phyloP scores from a whole-genome alignment of 2,797 vertebrate genomes.

The Fringilla coelebs region DNA sequence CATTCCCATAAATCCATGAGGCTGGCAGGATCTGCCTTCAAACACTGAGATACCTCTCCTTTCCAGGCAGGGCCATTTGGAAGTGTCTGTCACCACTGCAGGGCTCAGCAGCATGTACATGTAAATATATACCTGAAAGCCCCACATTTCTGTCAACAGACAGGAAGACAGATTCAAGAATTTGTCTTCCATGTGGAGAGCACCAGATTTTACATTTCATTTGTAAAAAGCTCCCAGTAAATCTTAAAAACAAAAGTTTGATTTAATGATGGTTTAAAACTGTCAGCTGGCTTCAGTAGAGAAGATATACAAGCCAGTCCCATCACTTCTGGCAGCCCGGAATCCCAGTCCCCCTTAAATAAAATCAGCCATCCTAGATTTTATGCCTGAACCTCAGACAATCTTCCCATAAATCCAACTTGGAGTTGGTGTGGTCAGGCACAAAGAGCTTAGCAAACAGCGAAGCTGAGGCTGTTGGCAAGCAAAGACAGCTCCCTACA shows the following conservation, averaged over 20 bases:
- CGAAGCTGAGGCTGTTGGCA: neutral
- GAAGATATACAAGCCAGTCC: neutral
- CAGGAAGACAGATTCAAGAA: neutral
- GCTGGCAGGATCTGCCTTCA: neutral
- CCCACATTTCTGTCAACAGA: neutral
- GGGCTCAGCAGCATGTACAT: neutral
- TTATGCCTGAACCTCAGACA: neutral
- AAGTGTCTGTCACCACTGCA: neutral
- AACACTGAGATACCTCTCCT: neutral
- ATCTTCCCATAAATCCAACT: neutral
- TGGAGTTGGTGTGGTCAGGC: neutral
- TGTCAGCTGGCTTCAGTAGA: conserved; percentile 8
- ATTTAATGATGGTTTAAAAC: conserved; percentile 35
- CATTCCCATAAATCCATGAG: neutral
- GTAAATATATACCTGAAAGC: neutral
- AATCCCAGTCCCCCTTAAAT: neutral
- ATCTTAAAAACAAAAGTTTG: neutral
- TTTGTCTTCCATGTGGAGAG: neutral
- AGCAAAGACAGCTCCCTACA: neutral
- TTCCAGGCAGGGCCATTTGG: neutral
- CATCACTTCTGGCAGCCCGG: neutral
- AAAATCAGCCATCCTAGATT: neutral
- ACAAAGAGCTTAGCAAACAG: neutral
- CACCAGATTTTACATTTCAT: conserved; percentile 22
- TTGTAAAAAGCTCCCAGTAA: conserved; percentile 1